Evolutionary conservation across 2,797 vertebrate species (phyloP).

Genomic region (Perodicticus potto): DNA sequence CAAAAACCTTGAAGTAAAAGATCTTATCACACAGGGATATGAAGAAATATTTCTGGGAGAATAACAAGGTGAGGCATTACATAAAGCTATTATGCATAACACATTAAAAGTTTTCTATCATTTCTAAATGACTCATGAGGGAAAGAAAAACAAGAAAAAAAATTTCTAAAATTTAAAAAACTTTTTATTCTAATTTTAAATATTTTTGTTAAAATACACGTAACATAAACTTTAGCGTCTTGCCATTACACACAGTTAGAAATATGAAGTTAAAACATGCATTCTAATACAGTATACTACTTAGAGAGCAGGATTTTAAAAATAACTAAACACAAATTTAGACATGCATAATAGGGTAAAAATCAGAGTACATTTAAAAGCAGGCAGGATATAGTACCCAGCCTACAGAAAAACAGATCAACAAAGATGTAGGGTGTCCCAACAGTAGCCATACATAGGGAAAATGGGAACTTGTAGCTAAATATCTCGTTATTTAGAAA

Average conservation of each 20-base stretch:
- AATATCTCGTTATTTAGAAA: too few species aligned
- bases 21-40: background rate
- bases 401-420: background rate
- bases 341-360: background rate
- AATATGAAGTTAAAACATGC: background rate
- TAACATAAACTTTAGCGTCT: background rate
- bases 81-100: conserved; percentile 4
- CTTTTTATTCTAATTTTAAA: background rate
- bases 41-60: background rate
- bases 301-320: background rate
- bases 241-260: background rate
- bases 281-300: background rate
- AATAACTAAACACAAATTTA: conserved; percentile 25
- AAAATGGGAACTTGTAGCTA: too few species aligned
- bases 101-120: background rate
- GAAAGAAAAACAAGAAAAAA: background rate
- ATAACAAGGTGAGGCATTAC: background rate
- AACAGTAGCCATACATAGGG: too few species aligned
- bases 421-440: background rate
- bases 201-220: background rate
- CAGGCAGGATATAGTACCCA: background rate
- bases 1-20: background rate
- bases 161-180: background rate
- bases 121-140: too few species aligned
- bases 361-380: background rate